Evolutionary conservation across 2,888 invertebrate species (phyloP).

Genomic region (Pemphredon lugubris): DNA sequence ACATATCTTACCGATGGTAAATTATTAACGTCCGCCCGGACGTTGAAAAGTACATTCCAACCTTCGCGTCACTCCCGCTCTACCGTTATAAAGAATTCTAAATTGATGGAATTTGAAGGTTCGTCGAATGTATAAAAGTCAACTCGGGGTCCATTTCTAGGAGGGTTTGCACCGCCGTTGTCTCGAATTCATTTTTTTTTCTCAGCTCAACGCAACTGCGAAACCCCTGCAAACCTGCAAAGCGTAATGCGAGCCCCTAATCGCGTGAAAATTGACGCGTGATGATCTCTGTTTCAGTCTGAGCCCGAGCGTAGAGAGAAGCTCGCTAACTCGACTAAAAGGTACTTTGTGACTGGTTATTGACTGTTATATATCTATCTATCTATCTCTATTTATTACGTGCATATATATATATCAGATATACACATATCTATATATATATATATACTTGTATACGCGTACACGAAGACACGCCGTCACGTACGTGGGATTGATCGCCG

Average conservation of each 20-base stretch:
- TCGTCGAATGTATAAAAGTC: too few species aligned
- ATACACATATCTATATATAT: constrained; percentile 42
- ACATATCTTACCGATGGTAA: too few species aligned
- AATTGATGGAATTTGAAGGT: too few species aligned
- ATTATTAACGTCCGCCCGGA: too few species aligned
- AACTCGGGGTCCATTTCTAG: too few species aligned
- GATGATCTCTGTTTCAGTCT: constrained; percentile 81
- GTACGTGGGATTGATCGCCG: neutral
- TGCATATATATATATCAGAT: constrained; percentile 54
- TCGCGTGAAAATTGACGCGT: constrained; percentile 78
- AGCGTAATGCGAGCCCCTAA: constrained; percentile 17
- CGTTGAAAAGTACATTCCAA: too few species aligned
- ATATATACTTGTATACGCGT: constrained; percentile 53
- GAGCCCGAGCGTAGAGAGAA: constrained; percentile 81
- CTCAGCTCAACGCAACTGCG: too few species aligned
- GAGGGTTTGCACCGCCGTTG: too few species aligned
- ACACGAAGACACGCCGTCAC: neutral
- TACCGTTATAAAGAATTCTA: too few species aligned
- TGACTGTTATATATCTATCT: constrained; percentile 65
- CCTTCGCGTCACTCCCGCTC: too few species aligned
- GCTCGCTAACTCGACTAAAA: constrained; percentile 80
- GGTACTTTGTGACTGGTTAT: constrained; percentile 81
- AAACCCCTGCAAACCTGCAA: too few species aligned
- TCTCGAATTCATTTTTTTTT: too few species aligned
- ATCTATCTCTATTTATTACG: constrained; percentile 47